Percentiles rank a stretch among this genome's conserved stretches.
phyloP scores from a whole-genome alignment of 2,888 invertebrate genomes.

The Orthosia cruda region DNA sequence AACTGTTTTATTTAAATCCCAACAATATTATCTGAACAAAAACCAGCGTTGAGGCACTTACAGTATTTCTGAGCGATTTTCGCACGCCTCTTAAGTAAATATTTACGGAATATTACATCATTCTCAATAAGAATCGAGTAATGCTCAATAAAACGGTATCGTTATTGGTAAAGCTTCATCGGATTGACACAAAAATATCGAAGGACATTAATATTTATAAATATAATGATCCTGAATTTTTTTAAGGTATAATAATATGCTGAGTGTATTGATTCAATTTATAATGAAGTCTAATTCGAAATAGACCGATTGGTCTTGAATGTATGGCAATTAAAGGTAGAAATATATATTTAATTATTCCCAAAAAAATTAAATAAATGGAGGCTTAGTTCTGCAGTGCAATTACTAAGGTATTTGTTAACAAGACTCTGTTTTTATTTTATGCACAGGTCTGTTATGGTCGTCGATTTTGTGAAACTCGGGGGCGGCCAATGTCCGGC shows the following conservation, averaged over 20 bases:
- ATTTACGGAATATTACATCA: slow-evolving; percentile 50
- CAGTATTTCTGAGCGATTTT: slow-evolving; percentile 15
- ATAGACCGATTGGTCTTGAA: neutral
- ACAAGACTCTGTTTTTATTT: too few species aligned
- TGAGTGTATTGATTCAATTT: neutral
- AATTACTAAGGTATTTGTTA: too few species aligned
- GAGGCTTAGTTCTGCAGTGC: too few species aligned
- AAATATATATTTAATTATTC: too few species aligned
- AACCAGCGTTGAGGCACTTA: slow-evolving; percentile 4
- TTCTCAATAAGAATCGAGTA: slow-evolving; percentile 42
- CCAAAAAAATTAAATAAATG: too few species aligned
- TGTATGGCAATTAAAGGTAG: too few species aligned
- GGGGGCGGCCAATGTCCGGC: too few species aligned
- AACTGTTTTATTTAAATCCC: slow-evolving; percentile 17
- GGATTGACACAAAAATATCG: slow-evolving; percentile 56
- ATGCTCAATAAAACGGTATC: slow-evolving; percentile 44
- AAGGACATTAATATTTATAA: slow-evolving; percentile 69
- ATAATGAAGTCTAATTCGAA: neutral
- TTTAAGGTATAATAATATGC: neutral
- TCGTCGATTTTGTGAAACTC: too few species aligned
- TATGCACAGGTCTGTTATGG: too few species aligned
- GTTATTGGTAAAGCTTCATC: slow-evolving; percentile 41
- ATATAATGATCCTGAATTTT: slow-evolving; percentile 51
- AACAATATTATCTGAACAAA: slow-evolving; percentile 18
- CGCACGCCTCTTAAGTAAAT: slow-evolving; percentile 35